Conservation (phyloP, 2,113 vertebrate genomes). For the Pelodiscus sinensis region DNA sequence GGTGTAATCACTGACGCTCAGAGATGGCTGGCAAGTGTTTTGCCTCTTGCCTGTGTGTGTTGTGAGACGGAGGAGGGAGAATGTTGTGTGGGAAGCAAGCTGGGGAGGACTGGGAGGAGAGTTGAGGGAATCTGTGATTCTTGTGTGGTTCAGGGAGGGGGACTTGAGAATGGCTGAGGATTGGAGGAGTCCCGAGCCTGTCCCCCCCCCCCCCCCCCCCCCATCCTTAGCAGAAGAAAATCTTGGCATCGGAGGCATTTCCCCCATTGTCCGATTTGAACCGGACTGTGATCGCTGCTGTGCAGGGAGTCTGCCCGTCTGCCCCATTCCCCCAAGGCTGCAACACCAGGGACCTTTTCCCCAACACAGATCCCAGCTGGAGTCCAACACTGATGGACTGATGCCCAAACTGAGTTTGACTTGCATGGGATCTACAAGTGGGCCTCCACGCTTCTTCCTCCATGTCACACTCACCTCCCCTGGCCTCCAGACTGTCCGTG, state of each 20-base stretch:
- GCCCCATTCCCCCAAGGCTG: neutral
- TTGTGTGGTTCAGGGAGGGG: neutral
- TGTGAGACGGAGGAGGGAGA: neutral
- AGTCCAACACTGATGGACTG: neutral
- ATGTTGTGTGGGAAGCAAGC: neutral
- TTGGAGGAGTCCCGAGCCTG: neutral
- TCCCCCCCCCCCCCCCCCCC: neutral
- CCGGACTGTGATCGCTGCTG: neutral
- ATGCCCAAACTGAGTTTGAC: neutral
- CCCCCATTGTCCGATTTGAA: neutral
- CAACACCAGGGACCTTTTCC: neutral
- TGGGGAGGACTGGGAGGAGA: neutral
- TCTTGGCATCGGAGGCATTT: neutral
- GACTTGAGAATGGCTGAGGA: neutral
- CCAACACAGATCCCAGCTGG: neutral
- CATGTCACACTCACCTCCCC: neutral
- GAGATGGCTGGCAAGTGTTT: neutral
- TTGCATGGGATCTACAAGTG: neutral
- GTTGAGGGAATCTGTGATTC: neutral
- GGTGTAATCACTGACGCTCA: neutral
- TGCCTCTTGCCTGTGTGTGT: neutral
- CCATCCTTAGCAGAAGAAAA: neutral
- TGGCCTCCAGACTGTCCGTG: neutral
- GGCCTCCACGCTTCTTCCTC: neutral
- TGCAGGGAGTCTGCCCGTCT: neutral